Percentiles rank a stretch among this genome's conserved stretches.
Evolutionary conservation across 2,888 invertebrate species (phyloP).

Genomic region (Meteorus colon): DNA sequence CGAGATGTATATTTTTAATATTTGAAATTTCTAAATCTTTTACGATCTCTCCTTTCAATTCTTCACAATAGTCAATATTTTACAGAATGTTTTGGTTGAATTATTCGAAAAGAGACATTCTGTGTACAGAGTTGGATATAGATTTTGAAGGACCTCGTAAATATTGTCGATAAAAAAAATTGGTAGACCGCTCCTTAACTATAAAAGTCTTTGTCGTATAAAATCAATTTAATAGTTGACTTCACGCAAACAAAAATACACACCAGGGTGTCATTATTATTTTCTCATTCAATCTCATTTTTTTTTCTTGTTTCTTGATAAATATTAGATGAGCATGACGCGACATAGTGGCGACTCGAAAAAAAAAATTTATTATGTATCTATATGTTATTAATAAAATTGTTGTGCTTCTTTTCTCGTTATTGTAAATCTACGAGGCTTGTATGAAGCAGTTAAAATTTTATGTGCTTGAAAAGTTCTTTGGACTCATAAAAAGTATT

Average conservation of each 20-base stretch:
- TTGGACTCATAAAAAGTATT: not conserved
- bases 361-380: not conserved
- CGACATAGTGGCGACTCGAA: not conserved
- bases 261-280: not conserved
- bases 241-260: constrained; percentile 6
- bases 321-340: not conserved
- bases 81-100: too few relatives aligned
- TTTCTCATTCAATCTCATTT: not conserved
- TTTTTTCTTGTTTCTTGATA: not conserved
- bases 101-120: too few relatives aligned
- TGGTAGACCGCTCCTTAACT: not conserved
- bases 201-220: not conserved
- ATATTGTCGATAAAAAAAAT: not conserved
- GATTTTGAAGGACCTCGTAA: not conserved
- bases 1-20: too few relatives aligned
- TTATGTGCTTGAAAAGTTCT: not conserved
- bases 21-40: too few relatives aligned
- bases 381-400: not conserved
- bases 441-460: not conserved
- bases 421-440: not conserved
- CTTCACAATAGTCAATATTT: too few relatives aligned
- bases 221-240: constrained; percentile 1
- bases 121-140: not conserved
- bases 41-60: too few relatives aligned
- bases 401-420: not conserved